These are phyloP conservation scores for Amblyraja radiata DNA, from an alignment of 2,797 vertebrate species.

Conservation along the genomic window DNA sequence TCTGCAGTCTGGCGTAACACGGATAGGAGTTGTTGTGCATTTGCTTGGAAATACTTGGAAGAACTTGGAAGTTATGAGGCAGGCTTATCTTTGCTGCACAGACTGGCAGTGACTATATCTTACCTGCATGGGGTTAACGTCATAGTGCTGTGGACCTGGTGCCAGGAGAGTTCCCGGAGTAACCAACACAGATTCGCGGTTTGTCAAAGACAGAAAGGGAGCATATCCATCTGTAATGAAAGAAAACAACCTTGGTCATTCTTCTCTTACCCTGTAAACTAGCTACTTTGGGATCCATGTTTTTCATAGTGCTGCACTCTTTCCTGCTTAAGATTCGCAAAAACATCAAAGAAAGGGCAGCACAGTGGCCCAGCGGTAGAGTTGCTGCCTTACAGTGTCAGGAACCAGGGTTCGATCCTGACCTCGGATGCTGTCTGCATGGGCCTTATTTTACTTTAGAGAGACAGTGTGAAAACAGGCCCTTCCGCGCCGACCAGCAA, in stretches of 20 bases:
- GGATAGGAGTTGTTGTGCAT: not conserved
- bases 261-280: not conserved
- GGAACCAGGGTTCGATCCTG: too few relatives aligned
- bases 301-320: not conserved
- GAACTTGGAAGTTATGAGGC: not conserved
- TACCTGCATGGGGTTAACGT: conserved; percentile 51
- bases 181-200: conserved; percentile 44
- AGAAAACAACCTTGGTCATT: not conserved
- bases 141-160: conserved; percentile 56
- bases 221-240: conserved; percentile 50
- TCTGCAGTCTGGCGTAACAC: too few relatives aligned
- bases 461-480: too few relatives aligned
- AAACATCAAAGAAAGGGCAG: not conserved
- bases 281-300: not conserved
- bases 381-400: too few relatives aligned
- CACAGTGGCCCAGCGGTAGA: too few relatives aligned
- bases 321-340: not conserved
- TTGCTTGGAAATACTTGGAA: too few relatives aligned
- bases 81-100: not conserved
- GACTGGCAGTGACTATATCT: conserved; percentile 37
- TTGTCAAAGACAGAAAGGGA: conserved; percentile 54
- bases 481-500: too few relatives aligned
- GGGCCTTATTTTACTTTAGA: too few relatives aligned
- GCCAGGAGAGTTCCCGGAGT: conserved; percentile 39
- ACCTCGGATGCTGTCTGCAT: too few relatives aligned